Conservation (phyloP, 2,888 invertebrate species). For the Eilema sororculum region DNA sequence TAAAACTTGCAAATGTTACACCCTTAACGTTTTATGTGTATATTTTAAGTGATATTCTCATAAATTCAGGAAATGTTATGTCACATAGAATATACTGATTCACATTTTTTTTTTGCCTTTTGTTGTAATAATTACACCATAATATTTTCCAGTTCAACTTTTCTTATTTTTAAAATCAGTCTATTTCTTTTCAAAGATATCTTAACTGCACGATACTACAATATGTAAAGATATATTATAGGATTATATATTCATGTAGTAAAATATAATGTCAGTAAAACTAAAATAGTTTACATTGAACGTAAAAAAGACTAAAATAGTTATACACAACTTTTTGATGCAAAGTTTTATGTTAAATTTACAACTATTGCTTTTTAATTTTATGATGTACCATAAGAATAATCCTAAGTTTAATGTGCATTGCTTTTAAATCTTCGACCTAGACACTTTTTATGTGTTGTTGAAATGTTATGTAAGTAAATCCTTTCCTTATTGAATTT, state of each 20-base stretch:
- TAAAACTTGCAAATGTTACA: constrained; percentile 63
- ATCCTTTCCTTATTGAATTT: constrained; percentile 22
- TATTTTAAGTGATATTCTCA: constrained; percentile 68
- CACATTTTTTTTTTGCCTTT: constrained; percentile 54
- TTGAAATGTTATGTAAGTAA: constrained; percentile 20
- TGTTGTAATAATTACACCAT: constrained; percentile 38
- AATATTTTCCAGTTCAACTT: constrained; percentile 32
- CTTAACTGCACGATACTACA: not conserved
- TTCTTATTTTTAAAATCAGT: constrained; percentile 14
- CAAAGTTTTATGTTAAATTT: constrained; percentile 54
- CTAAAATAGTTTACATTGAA: constrained; percentile 30
- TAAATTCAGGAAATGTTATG: constrained; percentile 71
- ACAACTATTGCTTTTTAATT: constrained; percentile 64
- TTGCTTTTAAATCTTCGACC: constrained; percentile 34
- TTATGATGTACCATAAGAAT: constrained; percentile 58
- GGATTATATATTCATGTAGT: constrained; percentile 13
- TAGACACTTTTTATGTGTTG: constrained; percentile 29
- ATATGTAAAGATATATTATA: not conserved
- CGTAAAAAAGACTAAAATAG: constrained; percentile 54
- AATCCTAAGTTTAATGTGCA: constrained; percentile 51
- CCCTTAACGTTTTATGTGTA: constrained; percentile 61
- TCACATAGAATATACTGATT: constrained; percentile 58
- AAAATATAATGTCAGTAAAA: constrained; percentile 32
- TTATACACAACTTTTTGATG: constrained; percentile 41
- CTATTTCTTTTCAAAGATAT: not conserved